Conservation (phyloP, 2,113 vertebrate species). For the Cyphotilapia sp. region DNA sequence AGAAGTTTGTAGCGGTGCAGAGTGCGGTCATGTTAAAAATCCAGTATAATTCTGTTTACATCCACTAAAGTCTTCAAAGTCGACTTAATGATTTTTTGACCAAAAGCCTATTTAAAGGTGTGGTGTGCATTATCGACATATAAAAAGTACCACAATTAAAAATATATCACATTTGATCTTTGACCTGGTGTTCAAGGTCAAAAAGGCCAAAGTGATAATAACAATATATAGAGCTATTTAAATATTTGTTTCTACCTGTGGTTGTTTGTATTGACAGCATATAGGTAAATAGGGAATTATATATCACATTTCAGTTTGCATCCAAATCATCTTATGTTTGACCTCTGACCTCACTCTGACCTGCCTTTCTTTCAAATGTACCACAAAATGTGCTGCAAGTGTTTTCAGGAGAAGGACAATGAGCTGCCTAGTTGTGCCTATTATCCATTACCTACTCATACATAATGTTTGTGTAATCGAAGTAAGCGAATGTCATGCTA, state of each 20-base stretch:
- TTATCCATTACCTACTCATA: background rate
- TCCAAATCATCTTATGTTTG: background rate
- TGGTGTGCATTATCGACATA: background rate
- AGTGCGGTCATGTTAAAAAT: background rate
- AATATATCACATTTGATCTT: background rate
- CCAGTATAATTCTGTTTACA: background rate
- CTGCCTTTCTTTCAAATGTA: background rate
- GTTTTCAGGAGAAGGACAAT: background rate
- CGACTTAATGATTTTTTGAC: background rate
- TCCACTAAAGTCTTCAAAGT: background rate
- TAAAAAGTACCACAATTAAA: background rate
- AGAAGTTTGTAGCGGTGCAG: background rate
- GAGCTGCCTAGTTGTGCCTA: background rate
- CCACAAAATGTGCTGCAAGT: background rate
- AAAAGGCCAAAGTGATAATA: background rate
- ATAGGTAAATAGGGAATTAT: background rate
- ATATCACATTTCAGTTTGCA: background rate
- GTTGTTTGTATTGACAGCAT: background rate
- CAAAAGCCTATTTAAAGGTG: background rate
- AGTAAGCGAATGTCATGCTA: background rate
- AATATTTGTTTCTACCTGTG: background rate
- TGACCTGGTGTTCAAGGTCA: background rate
- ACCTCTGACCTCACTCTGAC: background rate
- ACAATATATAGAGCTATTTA: background rate
- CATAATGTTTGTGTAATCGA: background rate